A percentile compares a stretch with the other conserved stretches of the same genome.
phyloP scores from a whole-genome alignment of 2,888 invertebrate genomes.

The Patella depressa region DNA sequence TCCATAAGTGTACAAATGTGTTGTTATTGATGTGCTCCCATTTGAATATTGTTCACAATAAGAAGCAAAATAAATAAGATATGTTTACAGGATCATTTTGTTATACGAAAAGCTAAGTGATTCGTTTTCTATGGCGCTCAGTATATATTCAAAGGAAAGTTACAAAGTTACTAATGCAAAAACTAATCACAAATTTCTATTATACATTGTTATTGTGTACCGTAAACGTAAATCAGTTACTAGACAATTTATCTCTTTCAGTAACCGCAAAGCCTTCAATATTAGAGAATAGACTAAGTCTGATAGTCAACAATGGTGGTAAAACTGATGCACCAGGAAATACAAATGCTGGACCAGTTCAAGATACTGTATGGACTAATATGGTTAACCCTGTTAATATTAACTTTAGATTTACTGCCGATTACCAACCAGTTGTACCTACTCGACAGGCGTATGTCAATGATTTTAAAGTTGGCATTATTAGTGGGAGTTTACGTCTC shows the following conservation, averaged over 20 bases:
- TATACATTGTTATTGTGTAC: too few species aligned
- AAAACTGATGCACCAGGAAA: conserved; percentile 7
- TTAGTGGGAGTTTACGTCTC: not conserved
- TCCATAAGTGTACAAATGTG: too few species aligned
- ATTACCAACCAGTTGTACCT: conserved; percentile 4
- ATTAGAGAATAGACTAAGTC: not conserved
- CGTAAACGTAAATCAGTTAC: too few species aligned
- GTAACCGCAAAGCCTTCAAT: conserved; percentile 6
- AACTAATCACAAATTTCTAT: too few species aligned
- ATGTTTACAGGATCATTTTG: too few species aligned
- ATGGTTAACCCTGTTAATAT: conserved; percentile 3
- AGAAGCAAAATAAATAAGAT: too few species aligned
- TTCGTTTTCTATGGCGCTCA: too few species aligned
- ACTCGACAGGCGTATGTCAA: conserved; percentile 14
- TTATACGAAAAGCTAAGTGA: too few species aligned
- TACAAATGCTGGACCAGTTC: not conserved
- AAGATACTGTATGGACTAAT: conserved; percentile 15
- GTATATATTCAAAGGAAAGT: too few species aligned
- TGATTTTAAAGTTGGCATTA: conserved; percentile 18
- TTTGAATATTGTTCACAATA: too few species aligned
- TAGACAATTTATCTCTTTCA: not conserved
- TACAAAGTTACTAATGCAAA: too few species aligned
- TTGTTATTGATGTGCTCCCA: too few species aligned
- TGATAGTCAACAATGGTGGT: not conserved
- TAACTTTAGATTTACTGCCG: conserved; percentile 1